Evolutionary conservation across 2,888 invertebrate species (phyloP), one percentile per base, ranked within the genome.

Genomic region (Notodonta dromedarius): DNA sequence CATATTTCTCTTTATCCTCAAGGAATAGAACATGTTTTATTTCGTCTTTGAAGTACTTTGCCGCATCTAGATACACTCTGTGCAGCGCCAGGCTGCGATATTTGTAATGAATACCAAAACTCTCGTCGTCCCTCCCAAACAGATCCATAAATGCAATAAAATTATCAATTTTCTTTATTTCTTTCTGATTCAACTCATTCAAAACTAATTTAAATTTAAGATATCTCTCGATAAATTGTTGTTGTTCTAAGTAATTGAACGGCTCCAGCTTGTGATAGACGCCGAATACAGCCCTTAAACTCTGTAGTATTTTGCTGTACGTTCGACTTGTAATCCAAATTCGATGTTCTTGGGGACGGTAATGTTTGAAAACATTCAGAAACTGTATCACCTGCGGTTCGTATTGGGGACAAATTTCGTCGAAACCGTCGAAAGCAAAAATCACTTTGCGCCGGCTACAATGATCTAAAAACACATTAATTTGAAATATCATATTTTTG

Each of bases 321-420:
- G 60, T 54, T 5, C 63, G 60, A 48, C 60, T 63, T 6, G 63
- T 44, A 16, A 52, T n/a, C 52, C 52, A 52, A 24, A 52, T 52
- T 7, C 6, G 32, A 13, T 52, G 52, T 32, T 13, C 32, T 5
- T 24, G 4, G 4, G 13, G 5, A 7, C n/a, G 6, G 32, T 32
- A 4, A 32, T 32, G 4, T 32, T 52, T 52, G 52, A 52, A 4
- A 32, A 13, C 52, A 5, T 32, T 32, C 7, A 52, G 8, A 5
- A 52, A 52, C 32, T 24, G 16, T 3, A 24, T 56, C 6, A 63
- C 56, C 53, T 60, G 56, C 32, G 0, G n/a, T 50, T 61, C 58
- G 40, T 60, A 63, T 50, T 56, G 60, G 5, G 63, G 63, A 58
- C 60, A 63, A n/a, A 63, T 58, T 32, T 63, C 63, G 39, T 63